A percentile compares a stretch with the other conserved stretches of the same genome.
Conservation (phyloP, 2,888 invertebrate genomes). For the Eurytoma adleriae region DNA sequence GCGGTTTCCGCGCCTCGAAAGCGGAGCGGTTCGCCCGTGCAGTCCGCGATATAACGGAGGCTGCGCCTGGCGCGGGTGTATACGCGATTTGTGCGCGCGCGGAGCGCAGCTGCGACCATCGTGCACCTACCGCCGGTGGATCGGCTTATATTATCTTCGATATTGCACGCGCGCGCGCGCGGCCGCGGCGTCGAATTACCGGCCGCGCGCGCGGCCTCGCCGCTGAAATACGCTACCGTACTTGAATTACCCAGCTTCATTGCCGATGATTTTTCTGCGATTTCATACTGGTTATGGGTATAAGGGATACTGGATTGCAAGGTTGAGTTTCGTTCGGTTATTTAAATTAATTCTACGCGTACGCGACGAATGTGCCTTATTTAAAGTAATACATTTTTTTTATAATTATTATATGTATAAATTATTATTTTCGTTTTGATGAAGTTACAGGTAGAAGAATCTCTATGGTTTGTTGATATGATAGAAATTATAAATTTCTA, state of each 20-base stretch:
- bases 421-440: not conserved
- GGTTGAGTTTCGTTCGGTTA: too few relatives aligned
- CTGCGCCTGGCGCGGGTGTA: too few relatives aligned
- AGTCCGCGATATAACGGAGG: too few relatives aligned
- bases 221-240: not conserved
- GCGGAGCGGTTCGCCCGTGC: too few relatives aligned
- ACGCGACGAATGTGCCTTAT: too few relatives aligned
- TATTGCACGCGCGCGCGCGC: not conserved
- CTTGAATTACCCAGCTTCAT: constrained; percentile 4
- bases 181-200: constrained; percentile 41
- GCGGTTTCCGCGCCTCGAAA: too few relatives aligned
- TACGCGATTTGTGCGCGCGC: too few relatives aligned
- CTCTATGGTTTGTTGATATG: too few relatives aligned
- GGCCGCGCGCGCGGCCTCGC: not conserved
- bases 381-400: not conserved
- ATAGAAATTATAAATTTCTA: too few relatives aligned
- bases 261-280: not conserved
- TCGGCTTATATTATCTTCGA: constrained; percentile 8
- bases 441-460: not conserved
- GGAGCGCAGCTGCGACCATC: too few relatives aligned
- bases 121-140: not conserved
- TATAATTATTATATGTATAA: not conserved
- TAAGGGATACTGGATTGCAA: not conserved
- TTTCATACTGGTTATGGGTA: not conserved
- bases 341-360: too few relatives aligned